Evolutionary conservation across 1,140 invertebrate species (phyloP), one percentile per base, ranked within the genome.

Genomic region (Trichonephila clavata): DNA sequence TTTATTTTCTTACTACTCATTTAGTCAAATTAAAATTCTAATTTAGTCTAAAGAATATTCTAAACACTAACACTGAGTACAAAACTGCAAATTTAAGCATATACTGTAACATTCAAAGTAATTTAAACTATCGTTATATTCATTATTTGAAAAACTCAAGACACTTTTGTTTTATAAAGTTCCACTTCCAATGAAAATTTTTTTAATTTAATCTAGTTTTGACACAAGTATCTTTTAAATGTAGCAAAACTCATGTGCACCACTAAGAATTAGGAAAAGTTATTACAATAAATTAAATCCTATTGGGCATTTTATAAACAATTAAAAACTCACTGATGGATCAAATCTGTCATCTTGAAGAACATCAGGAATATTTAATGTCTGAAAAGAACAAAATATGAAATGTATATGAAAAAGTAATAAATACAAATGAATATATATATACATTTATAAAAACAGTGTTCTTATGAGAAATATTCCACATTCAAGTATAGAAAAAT

Each of bases 301-400:
- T 39, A 39, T 39, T 39, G 32, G 1, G 32, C 32, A 39, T 39
- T 88, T 81, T 21, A 27, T 90, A 24, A 86, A 81, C 6, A 71
- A 21, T 65, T 50, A 7, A 20, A 60, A 27, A 94, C 95, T 94
- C 84, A 95, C 95, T 13, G 97, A 97, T 16, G 97, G 97, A 96
- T 99, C 99, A 96, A 99, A 99, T 93, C 98, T 97, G 50, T 97
- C 96, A 95, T 99, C 99, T 91, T 97, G 97, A 95, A 99, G 99
- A 20, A 98, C 98, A 96, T 99, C 98, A 39, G 97, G 96, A 94
- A 98, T 98, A 95, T 98, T 98, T 27, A 98, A 97, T 21, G 98
- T 98, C 97, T 98, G 96, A 27, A 96, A 95, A 91, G 80, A 65
- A 71, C 5, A 59, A 84, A 59, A 14, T 7, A 59, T 13, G 7